Evolutionary conservation across 2,113 vertebrate genomes (phyloP).

Genomic region (Cinclus cinclus): DNA sequence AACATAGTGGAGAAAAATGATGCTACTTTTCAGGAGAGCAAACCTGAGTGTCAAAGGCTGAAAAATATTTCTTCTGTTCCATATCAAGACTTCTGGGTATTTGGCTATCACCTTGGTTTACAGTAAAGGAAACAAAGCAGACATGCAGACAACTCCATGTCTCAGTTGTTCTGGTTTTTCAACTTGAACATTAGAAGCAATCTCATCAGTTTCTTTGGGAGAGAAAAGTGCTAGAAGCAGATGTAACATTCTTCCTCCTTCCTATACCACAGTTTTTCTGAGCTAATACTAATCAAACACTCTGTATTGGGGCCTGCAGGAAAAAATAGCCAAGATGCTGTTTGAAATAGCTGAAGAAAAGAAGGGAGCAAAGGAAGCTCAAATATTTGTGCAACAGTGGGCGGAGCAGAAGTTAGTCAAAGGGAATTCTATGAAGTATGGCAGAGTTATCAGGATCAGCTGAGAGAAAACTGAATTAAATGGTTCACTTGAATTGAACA

Average conservation of each 20-base stretch:
- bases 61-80: background rate
- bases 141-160: background rate
- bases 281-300: background rate
- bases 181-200: background rate
- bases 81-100: background rate
- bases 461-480: conserved; percentile 37
- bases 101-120: background rate
- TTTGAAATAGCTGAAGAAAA: background rate
- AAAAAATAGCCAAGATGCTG: background rate
- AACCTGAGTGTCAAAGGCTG: background rate
- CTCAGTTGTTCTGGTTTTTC: background rate
- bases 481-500: background rate
- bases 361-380: background rate
- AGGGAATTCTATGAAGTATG: background rate
- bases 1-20: background rate
- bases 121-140: background rate
- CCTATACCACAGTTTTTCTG: background rate
- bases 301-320: background rate
- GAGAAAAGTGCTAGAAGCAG: background rate
- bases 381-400: background rate
- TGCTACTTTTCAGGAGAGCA: background rate
- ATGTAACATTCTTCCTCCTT: background rate
- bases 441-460: background rate
- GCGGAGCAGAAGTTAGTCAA: background rate
- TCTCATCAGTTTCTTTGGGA: background rate